Evolutionary conservation across 2,113 vertebrate species (phyloP), one percentile per base, ranked within the genome.

Genomic region (cat (Felis catus)): DNA sequence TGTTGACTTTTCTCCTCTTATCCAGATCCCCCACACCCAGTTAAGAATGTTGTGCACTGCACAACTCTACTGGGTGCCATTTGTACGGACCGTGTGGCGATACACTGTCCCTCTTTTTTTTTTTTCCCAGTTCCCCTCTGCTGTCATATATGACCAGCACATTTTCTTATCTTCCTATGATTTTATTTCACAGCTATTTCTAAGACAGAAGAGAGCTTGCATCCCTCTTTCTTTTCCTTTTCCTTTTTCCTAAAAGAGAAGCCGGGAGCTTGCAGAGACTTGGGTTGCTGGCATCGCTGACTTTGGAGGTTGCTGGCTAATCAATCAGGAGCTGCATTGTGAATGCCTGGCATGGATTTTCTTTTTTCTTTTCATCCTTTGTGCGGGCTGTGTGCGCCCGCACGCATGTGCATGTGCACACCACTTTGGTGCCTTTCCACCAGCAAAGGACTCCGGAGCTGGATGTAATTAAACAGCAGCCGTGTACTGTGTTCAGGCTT

Each of bases 291-390:
- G 89, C 86, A 82, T 91, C 71, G 16, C 29, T 84, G 96, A 89
- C 58, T 97, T 94, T 91, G 89, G 70, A 91, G 76, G 78, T 92
- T 92, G 92, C 73, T 79, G 48, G 83, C 45, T 82, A 93, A 95
- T 92, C 92, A 94, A 23, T 94, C 91, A 93, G 92, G 33, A 79
- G 71, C 76, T 89, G 55, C 85, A 65, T 5, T 97, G 71, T 92
- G 89, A 91, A 86, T 93, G 45, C 71, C 70, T 85, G 84, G 36
- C 70, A 23, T 82, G 89, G 73, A 48, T 91, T 95, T 84, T 89
- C 92, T 83, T 92, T 94, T 83, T 79, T 33, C 48, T 65, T 93
- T 89, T 78, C 45, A 70, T 92, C 96, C 84, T 95, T n/a, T 83
- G 87, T 51, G 66, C 33, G 21, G 1, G n/a, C 25, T 36, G 84